phyloP scores from a whole-genome alignment of 2,113 vertebrate genomes.

The Scopus umbretta region DNA sequence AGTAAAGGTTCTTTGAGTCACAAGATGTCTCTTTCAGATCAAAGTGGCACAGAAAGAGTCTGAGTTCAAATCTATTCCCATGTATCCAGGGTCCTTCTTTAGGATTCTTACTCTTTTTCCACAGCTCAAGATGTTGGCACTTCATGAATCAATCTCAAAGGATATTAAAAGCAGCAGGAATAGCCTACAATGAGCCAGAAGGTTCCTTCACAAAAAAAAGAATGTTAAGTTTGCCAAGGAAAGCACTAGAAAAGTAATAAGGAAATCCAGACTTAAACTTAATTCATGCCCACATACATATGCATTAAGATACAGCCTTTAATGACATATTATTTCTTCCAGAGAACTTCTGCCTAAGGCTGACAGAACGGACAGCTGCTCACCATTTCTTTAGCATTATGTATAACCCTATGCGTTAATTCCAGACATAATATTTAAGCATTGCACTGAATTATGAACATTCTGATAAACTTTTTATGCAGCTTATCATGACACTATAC shows the following conservation, averaged over 20 bases:
- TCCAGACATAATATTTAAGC: not conserved
- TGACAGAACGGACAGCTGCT: slow-evolving; percentile 15
- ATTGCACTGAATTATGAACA: not conserved
- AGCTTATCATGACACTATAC: not conserved
- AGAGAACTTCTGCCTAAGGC: not conserved
- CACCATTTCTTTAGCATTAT: not conserved
- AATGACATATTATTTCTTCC: slow-evolving; percentile 33
- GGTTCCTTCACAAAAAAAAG: slow-evolving; percentile 40
- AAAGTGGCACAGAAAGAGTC: slow-evolving; percentile 61
- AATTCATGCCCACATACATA: slow-evolving; percentile 32
- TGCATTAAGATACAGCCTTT: slow-evolving; percentile 37
- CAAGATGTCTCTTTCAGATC: slow-evolving; percentile 41
- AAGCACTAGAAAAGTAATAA: slow-evolving; percentile 53
- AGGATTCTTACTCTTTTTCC: slow-evolving; percentile 60
- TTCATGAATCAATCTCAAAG: slow-evolving; percentile 60
- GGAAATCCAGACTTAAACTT: slow-evolving; percentile 52
- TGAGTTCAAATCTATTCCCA: slow-evolving; percentile 64
- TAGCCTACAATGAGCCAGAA: slow-evolving; percentile 43
- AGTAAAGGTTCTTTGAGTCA: slow-evolving; percentile 63
- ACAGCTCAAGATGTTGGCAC: slow-evolving; percentile 53
- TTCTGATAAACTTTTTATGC: not conserved
- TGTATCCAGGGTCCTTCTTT: slow-evolving; percentile 22
- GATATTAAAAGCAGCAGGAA: slow-evolving; percentile 57
- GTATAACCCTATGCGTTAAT: not conserved
- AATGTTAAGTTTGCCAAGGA: slow-evolving; percentile 39